These are phyloP conservation scores for Aricia artaxerxes DNA, from an alignment of 2,888 invertebrate species.

Conservation along the genomic window DNA sequence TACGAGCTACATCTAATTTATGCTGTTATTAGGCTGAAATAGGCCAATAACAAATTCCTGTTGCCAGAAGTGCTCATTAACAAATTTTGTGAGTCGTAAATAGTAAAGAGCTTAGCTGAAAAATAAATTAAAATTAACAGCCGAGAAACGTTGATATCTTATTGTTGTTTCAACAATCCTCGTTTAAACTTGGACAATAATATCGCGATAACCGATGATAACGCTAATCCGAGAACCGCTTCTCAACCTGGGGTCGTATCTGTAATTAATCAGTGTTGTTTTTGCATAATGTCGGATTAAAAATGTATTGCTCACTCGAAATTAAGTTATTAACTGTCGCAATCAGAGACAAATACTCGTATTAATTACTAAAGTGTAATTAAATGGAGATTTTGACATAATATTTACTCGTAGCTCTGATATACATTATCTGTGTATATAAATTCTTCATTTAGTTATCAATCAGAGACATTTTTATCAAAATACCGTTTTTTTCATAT, in stretches of 20 bases:
- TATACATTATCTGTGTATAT: too few relatives aligned
- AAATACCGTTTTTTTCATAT: too few relatives aligned
- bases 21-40: not conserved
- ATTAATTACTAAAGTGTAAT: too few relatives aligned
- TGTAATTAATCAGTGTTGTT: too few relatives aligned
- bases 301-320: too few relatives aligned
- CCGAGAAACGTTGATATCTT: slow-evolving; percentile 22
- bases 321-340: too few relatives aligned
- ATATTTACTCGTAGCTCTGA: too few relatives aligned
- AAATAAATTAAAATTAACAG: slow-evolving; percentile 29
- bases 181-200: slow-evolving; percentile 37
- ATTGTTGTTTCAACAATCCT: slow-evolving; percentile 26
- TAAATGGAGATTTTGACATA: too few relatives aligned
- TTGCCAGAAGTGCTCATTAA: slow-evolving; percentile 19
- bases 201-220: slow-evolving; percentile 29
- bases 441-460: too few relatives aligned
- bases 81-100: slow-evolving; percentile 9
- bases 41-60: slow-evolving; percentile 13
- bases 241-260: not conserved
- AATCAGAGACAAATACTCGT: too few relatives aligned
- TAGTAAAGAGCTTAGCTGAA: slow-evolving; percentile 18
- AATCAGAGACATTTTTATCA: too few relatives aligned
- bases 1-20: slow-evolving; percentile 22
- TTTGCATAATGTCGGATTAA: too few relatives aligned
- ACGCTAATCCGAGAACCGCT: not conserved